Percentiles rank a stretch among this genome's conserved stretches.
Evolutionary conservation across 2,113 vertebrate species (phyloP).

Genomic region (Podarcis cretensis): DNA sequence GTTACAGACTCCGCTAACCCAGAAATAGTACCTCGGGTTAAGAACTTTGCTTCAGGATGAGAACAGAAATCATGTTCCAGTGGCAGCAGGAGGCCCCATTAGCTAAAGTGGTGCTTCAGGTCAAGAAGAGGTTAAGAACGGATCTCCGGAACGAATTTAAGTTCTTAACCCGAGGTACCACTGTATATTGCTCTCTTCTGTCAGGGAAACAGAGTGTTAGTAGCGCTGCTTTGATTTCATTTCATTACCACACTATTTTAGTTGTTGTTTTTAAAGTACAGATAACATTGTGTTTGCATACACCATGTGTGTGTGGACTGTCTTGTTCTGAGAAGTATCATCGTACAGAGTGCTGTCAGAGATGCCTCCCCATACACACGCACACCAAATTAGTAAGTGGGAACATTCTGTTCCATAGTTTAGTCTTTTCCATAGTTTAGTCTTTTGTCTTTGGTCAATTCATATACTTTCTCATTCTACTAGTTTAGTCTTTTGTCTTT

Average conservation of each 20-base stretch:
- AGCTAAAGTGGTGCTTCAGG: no score
- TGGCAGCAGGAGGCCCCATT: no score
- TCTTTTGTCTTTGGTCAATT: conserved; percentile 69
- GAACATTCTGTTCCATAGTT: conserved; percentile 52
- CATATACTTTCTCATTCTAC: conserved; percentile 53
- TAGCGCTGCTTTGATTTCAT: conserved; percentile 2
- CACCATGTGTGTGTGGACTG: conserved; percentile 32
- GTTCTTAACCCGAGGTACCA: no score
- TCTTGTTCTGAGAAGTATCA: conserved; percentile 27
- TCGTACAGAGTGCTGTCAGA: conserved; percentile 12
- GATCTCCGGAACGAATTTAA: no score
- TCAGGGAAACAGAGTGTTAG: not conserved
- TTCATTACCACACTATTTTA: not conserved
- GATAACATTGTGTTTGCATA: conserved; percentile 10
- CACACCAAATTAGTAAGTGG: conserved; percentile 32
- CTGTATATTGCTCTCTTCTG: not conserved
- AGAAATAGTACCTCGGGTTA: no score
- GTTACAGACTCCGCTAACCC: no score
- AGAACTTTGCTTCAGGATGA: no score
- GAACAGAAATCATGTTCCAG: no score
- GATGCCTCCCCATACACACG: conserved; percentile 4
- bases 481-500: conserved; percentile 70
- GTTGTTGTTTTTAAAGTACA: not conserved
- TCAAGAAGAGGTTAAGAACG: no score
- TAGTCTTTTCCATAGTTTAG: conserved; percentile 60